Evolutionary conservation across 2,888 invertebrate species (phyloP).

Genomic region (Luffia ferchaultella): DNA sequence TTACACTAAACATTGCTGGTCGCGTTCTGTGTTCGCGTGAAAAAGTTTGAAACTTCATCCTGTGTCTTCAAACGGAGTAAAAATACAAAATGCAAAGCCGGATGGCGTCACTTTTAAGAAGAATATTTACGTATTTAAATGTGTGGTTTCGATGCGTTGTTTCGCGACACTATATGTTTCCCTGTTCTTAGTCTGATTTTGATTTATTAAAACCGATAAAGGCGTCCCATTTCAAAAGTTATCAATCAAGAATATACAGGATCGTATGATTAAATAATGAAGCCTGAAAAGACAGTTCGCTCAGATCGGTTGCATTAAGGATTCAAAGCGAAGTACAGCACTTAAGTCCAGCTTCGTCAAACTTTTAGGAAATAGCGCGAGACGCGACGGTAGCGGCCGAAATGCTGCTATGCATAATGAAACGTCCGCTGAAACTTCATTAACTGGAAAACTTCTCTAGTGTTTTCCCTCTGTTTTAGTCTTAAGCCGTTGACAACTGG

Average conservation of each 20-base stretch:
- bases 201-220: too few species aligned
- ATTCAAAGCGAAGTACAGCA: not conserved
- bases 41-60: too few species aligned
- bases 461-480: not conserved
- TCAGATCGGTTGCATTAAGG: not conserved
- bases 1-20: too few species aligned
- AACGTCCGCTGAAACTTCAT: not conserved
- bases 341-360: not conserved
- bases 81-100: too few species aligned
- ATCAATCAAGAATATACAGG: not conserved
- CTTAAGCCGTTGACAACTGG: not conserved
- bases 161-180: too few species aligned
- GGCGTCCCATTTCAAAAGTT: too few species aligned
- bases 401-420: not conserved
- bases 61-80: too few species aligned
- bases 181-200: too few species aligned
- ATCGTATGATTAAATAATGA: not conserved
- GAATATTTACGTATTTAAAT: too few species aligned
- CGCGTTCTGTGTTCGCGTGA: too few species aligned
- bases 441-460: not conserved
- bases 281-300: not conserved
- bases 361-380: not conserved
- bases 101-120: too few species aligned
- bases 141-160: too few species aligned
- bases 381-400: not conserved